A percentile compares a stretch with the other conserved stretches of the same genome.
phyloP scores from a whole-genome alignment of 2,113 vertebrate species.

The Cyphomyrus discorhynchus region DNA sequence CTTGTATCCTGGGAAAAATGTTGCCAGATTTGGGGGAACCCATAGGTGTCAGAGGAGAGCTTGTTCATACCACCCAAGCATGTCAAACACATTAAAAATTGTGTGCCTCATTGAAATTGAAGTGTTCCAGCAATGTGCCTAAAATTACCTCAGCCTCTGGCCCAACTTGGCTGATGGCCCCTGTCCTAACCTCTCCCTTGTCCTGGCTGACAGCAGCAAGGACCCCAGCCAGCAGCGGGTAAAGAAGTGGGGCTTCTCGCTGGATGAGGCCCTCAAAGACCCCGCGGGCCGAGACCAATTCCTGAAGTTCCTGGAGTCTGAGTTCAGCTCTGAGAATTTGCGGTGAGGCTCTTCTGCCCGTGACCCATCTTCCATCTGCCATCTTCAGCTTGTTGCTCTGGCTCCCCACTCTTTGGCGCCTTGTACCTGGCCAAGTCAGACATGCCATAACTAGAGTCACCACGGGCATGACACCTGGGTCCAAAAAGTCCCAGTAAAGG shows the following conservation, averaged over 20 bases:
- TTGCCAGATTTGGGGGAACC: neutral
- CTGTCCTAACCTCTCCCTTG: conserved; percentile 28
- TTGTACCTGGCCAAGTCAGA: too few relatives aligned
- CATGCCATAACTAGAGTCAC: too few relatives aligned
- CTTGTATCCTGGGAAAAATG: neutral
- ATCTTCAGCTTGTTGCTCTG: neutral
- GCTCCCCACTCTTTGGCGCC: neutral
- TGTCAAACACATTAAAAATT: neutral
- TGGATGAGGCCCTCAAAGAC: conserved; percentile 86
- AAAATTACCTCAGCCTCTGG: neutral
- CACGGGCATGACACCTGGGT: neutral
- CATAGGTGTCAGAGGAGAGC: neutral
- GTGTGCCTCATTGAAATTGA: neutral
- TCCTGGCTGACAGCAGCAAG: conserved; percentile 62
- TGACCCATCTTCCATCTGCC: neutral
- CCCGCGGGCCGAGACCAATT: conserved; percentile 84
- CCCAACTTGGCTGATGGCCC: neutral
- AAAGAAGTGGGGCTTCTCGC: conserved; percentile 88
- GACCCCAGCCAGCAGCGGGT: conserved; percentile 88
- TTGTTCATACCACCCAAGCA: neutral
- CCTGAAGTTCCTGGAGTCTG: conserved; percentile 89
- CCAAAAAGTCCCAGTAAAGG: neutral
- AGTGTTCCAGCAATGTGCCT: neutral
- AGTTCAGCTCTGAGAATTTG: conserved; percentile 96
- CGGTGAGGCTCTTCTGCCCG: conserved; percentile 58